Evolutionary conservation across 1,140 invertebrate genomes (phyloP), one percentile per base, ranked within the genome.

Genomic region (Acromyrmex charruanus): DNA sequence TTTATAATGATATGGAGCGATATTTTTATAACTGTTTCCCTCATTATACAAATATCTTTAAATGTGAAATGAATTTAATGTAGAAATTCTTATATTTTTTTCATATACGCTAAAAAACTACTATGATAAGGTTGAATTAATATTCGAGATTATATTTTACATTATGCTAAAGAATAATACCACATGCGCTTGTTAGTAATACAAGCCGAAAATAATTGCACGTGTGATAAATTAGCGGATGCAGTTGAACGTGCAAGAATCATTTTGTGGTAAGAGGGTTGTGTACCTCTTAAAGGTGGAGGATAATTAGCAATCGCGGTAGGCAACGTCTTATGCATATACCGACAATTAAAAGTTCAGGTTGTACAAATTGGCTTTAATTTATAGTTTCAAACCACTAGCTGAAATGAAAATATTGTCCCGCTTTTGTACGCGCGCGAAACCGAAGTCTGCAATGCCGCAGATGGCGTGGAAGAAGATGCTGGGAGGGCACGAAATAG

Each of bases 391-490:
- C 28, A 51, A 66, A 74, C 35, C 6, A 39, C 7, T 39, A 18
- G 14, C 25, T 35, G 25, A 75, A 84, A 74, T 74, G 74, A 35
- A 35, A 35, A 71, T 61, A 35, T 84, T 71, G 58, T 61, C 80
- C 9, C 39, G 69, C 25, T 74, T 82, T 74, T 74, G 28, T 28
- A 75, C 21, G 28, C 80, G 68, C 16, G 80, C 35, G 18, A 61
- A 74, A 65, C 18, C 69, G 44, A 75, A 39, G 58, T 14, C 25
- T 39, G 69, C 79, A 63, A 81, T 80, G 74, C 69, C 90, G 86
- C 90, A 91, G 89, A 93, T 92, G 91, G 87, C 87, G 92, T 72
- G 87, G 66, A 91, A 92, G 85, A 91, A 93, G 86, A 90, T 87
- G 89, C 87, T 86, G 84, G 84, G 87, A 84, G 91, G 87, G 88